A percentile compares a stretch with the other conserved stretches of the same genome.
These are phyloP conservation scores for Bacillus rossius DNA, from an alignment of 1,140 invertebrate species.

Conservation along the genomic window DNA sequence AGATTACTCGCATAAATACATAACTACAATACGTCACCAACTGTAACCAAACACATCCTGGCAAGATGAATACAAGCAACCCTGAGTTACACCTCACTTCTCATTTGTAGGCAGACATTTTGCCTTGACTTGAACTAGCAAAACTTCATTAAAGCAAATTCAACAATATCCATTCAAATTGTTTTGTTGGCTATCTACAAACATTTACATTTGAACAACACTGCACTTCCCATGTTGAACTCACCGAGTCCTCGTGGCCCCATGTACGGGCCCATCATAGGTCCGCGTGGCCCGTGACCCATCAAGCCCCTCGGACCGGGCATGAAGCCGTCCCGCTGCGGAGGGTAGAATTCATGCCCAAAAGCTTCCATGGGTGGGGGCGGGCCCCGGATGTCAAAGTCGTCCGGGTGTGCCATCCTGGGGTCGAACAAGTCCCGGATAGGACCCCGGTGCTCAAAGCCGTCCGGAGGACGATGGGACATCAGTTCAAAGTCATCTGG, in stretches of 20 bases:
- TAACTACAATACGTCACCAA: no score
- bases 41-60: no score
- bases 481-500: conserved; percentile 1
- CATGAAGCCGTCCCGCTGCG: conserved; percentile 4
- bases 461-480: conserved; percentile 3
- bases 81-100: no score
- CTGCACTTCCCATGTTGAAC: no score
- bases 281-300: conserved; percentile 40
- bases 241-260: conserved; percentile 23
- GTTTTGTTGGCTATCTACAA: no score
- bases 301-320: conserved; percentile 29
- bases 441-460: conserved; percentile 31
- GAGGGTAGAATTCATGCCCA: conserved; percentile 26
- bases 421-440: conserved; percentile 25
- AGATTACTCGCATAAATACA: no score
- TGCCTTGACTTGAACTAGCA: no score
- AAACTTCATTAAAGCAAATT: no score
- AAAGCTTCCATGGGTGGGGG: conserved; percentile 31
- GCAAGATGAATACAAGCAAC: no score
- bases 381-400: conserved; percentile 36
- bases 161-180: no score
- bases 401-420: conserved; percentile 28
- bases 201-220: no score
- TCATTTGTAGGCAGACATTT: no score
- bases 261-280: conserved; percentile 43